Conservation (phyloP, 1,140 invertebrate genomes). For the Zaprionus ghesquierei region DNA sequence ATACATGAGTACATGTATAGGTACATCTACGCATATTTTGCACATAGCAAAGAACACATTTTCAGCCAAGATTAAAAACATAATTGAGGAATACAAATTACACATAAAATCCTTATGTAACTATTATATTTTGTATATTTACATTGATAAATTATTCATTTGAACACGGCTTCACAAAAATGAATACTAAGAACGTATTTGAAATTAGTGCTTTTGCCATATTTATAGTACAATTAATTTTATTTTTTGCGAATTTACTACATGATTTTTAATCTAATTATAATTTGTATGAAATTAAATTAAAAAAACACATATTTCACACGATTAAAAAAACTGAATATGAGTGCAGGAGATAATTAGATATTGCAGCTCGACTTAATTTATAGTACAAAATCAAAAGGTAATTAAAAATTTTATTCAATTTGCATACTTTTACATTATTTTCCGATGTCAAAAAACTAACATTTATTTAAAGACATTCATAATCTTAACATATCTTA, state of each 20-base stretch:
- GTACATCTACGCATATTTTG: slow-evolving; percentile 30
- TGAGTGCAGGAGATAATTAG: slow-evolving; percentile 48
- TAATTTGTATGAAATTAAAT: slow-evolving; percentile 1
- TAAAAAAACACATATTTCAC: slow-evolving; percentile 4
- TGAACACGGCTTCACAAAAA: slow-evolving; percentile 38
- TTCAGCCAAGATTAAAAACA: slow-evolving; percentile 22
- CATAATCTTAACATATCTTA: slow-evolving; percentile 59
- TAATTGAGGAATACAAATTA: slow-evolving; percentile 40
- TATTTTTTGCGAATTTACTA: slow-evolving; percentile 20
- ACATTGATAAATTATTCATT: slow-evolving; percentile 41
- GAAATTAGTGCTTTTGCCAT: slow-evolving; percentile 29
- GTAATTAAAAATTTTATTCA: slow-evolving; percentile 45
- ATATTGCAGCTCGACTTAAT: slow-evolving; percentile 53
- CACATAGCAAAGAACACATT: slow-evolving; percentile 32
- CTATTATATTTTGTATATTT: slow-evolving; percentile 21
- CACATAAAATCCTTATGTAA: slow-evolving; percentile 30
- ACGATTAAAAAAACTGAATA: slow-evolving; percentile 53
- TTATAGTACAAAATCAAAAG: slow-evolving; percentile 53
- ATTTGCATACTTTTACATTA: slow-evolving; percentile 50
- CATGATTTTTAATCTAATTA: slow-evolving; percentile 21
- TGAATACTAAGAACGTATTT: slow-evolving; percentile 41
- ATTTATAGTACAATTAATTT: slow-evolving; percentile 38
- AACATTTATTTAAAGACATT: slow-evolving; percentile 71
- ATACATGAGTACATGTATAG: slow-evolving; percentile 30
- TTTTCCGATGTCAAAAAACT: slow-evolving; percentile 58